These are phyloP conservation scores for Aphodius granarius DNA, from an alignment of 2,888 invertebrate species.

Conservation along the genomic window DNA sequence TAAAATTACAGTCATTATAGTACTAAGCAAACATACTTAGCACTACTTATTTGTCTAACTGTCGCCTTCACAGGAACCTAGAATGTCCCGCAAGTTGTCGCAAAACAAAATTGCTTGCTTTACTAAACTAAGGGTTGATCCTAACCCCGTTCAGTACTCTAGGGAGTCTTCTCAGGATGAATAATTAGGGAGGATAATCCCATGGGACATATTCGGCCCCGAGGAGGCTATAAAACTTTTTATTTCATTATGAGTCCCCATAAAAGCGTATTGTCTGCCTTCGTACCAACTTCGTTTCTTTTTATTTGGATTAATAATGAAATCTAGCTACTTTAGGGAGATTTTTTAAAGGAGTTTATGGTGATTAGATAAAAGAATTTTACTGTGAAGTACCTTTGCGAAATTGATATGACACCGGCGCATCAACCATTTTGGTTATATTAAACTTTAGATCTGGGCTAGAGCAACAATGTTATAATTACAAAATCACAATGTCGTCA, in stretches of 20 bases:
- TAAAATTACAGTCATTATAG: not conserved
- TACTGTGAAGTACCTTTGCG: not conserved
- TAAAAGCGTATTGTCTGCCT: not conserved
- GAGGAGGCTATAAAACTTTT: not conserved
- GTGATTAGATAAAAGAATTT: not conserved
- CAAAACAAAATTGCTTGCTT: not conserved
- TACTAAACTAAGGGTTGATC: not conserved
- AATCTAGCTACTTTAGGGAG: not conserved
- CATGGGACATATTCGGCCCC: not conserved
- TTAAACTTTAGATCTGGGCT: not conserved
- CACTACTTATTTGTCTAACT: not conserved
- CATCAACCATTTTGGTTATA: not conserved
- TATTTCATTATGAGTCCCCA: not conserved
- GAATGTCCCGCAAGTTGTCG: not conserved
- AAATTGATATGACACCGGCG: not conserved
- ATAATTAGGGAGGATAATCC: not conserved
- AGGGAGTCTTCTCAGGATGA: not conserved
- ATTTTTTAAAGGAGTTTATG: not conserved
- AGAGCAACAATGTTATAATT: not conserved
- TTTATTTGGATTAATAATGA: not conserved
- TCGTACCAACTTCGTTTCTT: not conserved
- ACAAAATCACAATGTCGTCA: not conserved
- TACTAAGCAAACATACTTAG: not conserved
- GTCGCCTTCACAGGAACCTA: not conserved
- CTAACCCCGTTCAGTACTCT: not conserved